Percentiles rank a stretch among this genome's conserved stretches.
These are phyloP conservation scores for Ooceraea biroi DNA, from an alignment of 1,140 invertebrate species.

Conservation along the genomic window DNA sequence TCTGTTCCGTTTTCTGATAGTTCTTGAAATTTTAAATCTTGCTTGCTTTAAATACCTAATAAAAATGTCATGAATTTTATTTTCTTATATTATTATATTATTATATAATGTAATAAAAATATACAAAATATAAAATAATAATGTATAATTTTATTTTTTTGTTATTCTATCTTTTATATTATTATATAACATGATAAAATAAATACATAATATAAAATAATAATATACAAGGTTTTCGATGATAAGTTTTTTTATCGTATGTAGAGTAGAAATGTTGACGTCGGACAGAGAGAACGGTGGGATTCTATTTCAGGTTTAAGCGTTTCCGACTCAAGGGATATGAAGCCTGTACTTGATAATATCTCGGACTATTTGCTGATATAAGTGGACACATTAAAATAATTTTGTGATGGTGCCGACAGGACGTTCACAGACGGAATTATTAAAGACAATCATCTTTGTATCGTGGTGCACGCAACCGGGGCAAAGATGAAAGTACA, in stretches of 20 bases:
- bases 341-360: neutral
- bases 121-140: too few relatives aligned
- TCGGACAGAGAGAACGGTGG: neutral
- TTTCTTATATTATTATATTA: neutral
- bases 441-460: constrained; percentile 36
- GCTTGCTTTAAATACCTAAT: neutral
- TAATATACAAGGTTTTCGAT: neutral
- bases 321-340: neutral
- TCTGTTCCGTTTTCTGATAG: neutral
- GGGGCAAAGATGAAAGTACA: constrained; percentile 5
- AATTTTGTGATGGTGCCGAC: constrained; percentile 18
- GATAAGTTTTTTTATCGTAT: neutral
- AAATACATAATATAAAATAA: too few relatives aligned
- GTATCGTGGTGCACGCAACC: neutral
- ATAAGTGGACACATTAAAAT: constrained; percentile 49
- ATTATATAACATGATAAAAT: too few relatives aligned
- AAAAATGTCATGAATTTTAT: constrained; percentile 2
- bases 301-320: neutral
- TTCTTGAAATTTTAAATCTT: neutral
- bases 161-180: too few relatives aligned
- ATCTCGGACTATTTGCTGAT: neutral
- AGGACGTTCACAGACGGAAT: constrained; percentile 29
- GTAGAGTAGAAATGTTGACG: neutral
- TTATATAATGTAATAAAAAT: neutral
- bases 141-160: too few relatives aligned